Percentiles rank a stretch among this genome's conserved stretches.
Evolutionary conservation across 2,888 invertebrate species (phyloP).

Genomic region (Portevinia maculata): DNA sequence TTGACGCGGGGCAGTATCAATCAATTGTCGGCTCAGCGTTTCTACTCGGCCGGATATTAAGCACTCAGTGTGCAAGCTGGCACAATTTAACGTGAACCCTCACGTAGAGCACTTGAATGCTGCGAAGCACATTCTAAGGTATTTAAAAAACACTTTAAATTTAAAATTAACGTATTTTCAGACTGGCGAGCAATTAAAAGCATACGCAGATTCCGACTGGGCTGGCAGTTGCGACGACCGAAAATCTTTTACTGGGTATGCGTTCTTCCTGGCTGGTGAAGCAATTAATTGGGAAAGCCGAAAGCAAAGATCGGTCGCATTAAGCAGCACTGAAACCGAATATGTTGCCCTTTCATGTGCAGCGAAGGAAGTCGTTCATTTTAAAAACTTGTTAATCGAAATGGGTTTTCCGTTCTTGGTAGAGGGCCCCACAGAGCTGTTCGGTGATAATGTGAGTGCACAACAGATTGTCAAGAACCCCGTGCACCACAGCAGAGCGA

Average conservation of each 20-base stretch:
- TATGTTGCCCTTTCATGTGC: constrained; percentile 54
- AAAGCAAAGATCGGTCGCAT: constrained; percentile 49
- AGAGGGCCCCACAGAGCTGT: constrained; percentile 14
- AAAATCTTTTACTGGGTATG: constrained; percentile 49
- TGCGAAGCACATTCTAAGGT: too few species aligned
- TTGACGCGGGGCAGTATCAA: too few species aligned
- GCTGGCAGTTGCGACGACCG: too few species aligned
- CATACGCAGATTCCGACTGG: too few species aligned
- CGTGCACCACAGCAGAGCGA: constrained; percentile 50
- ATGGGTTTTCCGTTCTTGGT: constrained; percentile 6
- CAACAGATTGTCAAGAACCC: constrained; percentile 39
- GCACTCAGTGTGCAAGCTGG: too few species aligned
- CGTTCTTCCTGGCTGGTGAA: constrained; percentile 29
- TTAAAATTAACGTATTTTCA: too few species aligned
- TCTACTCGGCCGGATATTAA: too few species aligned
- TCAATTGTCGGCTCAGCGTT: too few species aligned
- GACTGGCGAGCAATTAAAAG: too few species aligned
- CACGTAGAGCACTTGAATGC: too few species aligned
- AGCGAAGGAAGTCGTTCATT: constrained; percentile 31
- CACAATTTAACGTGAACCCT: too few species aligned
- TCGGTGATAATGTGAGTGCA: constrained; percentile 48
- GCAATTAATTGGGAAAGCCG: constrained; percentile 46
- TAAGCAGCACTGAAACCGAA: constrained; percentile 49
- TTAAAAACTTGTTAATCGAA: constrained; percentile 31
- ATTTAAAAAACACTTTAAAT: too few species aligned